These are phyloP conservation scores for Triplophysa siluroides DNA, from an alignment of 2,113 vertebrate genomes.

Conservation along the genomic window DNA sequence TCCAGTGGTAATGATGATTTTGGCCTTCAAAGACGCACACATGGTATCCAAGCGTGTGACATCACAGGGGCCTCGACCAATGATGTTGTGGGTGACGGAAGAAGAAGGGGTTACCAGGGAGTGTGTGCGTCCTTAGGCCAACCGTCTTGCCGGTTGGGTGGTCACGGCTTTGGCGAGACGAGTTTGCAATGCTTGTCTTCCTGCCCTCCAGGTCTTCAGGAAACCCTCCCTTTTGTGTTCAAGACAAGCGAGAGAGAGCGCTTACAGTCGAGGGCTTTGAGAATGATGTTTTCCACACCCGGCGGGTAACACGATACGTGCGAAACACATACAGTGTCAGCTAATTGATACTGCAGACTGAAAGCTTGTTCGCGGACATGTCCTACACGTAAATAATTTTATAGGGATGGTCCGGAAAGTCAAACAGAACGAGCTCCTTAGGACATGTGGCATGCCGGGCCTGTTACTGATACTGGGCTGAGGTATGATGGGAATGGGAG, in stretches of 20 bases:
- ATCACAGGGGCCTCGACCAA: constrained; percentile 30
- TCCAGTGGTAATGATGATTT: constrained; percentile 40
- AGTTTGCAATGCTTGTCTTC: constrained; percentile 53
- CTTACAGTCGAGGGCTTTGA: neutral
- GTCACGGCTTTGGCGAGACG: constrained; percentile 50
- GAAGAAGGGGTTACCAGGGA: neutral
- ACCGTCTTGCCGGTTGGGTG: constrained; percentile 50
- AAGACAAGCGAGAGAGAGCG: constrained; percentile 8
- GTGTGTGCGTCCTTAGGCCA: constrained; percentile 3
- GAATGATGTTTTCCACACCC: constrained; percentile 42
- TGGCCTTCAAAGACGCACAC: constrained; percentile 41
- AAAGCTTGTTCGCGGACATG: constrained; percentile 31
- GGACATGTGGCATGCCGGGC: constrained; percentile 65
- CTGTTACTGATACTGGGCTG: constrained; percentile 48
- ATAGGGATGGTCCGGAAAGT: constrained; percentile 35
- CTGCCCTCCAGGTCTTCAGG: constrained; percentile 33
- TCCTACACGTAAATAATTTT: constrained; percentile 37
- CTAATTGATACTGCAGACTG: constrained; percentile 44
- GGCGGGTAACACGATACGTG: constrained; percentile 20
- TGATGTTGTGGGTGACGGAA: neutral
- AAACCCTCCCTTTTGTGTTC: constrained; percentile 9
- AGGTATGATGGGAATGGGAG: constrained; percentile 19
- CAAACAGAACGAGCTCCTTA: constrained; percentile 26
- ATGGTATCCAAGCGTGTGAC: constrained; percentile 26
- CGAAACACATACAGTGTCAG: neutral